phyloP scores from a whole-genome alignment of 2,888 invertebrate genomes.

The Thera britannica region DNA sequence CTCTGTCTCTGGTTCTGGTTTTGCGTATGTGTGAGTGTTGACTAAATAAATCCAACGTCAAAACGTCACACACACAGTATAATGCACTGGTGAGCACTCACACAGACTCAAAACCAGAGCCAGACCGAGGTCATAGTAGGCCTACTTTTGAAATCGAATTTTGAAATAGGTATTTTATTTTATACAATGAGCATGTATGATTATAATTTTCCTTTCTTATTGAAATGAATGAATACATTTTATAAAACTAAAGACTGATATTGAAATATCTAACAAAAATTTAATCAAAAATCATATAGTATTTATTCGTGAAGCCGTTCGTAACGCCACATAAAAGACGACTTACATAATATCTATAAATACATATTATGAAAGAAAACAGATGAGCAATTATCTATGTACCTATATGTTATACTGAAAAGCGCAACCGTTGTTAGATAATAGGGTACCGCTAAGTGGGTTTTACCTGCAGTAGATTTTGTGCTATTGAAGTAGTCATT shows the following conservation, averaged over 20 bases:
- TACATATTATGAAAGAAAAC: too few species aligned
- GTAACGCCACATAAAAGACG: too few species aligned
- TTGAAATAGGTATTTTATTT: neutral
- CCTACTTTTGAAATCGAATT: neutral
- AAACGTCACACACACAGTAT: too few species aligned
- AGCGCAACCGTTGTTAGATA: neutral
- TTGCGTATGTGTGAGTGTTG: too few species aligned
- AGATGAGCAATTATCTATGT: neutral
- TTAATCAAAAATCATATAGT: too few species aligned
- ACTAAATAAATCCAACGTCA: too few species aligned
- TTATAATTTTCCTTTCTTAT: neutral
- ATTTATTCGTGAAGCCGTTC: too few species aligned
- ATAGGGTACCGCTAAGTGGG: constrained; percentile 6
- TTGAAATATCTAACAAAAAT: neutral
- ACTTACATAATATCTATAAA: too few species aligned
- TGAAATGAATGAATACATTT: neutral
- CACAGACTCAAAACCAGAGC: too few species aligned
- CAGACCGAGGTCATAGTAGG: too few species aligned
- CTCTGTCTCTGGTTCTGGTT: too few species aligned
- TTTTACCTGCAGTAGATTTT: constrained; percentile 20
- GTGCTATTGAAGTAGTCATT: constrained; percentile 17
- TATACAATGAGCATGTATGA: neutral
- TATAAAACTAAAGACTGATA: neutral
- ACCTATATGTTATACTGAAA: neutral
- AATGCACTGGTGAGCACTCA: too few species aligned